A percentile compares a stretch with the other conserved stretches of the same genome.
phyloP scores from a whole-genome alignment of 2,797 vertebrate genomes.

The Aselliscus stoliczkanus region DNA sequence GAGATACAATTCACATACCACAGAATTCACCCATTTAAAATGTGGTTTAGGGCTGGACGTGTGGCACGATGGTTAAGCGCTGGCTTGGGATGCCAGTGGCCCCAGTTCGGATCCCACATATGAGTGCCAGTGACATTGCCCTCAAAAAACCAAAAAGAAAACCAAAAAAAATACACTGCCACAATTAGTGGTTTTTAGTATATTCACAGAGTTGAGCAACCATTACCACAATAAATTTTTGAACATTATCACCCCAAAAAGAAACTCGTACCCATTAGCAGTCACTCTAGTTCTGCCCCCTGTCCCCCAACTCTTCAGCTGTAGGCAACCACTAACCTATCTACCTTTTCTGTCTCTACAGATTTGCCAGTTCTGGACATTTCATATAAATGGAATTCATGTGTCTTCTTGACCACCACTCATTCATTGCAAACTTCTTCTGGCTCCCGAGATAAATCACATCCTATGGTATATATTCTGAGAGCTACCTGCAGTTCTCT shows the following conservation, averaged over 20 bases:
- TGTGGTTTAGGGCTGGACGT: too few relatives aligned
- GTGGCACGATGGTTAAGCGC: too few relatives aligned
- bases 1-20: not conserved
- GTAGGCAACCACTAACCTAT: not conserved
- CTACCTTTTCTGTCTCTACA: not conserved
- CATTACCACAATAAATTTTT: not conserved
- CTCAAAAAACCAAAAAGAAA: too few relatives aligned
- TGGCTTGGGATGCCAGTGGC: too few relatives aligned
- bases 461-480: not conserved
- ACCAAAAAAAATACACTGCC: too few relatives aligned
- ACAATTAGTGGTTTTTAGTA: not conserved
- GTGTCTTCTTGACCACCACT: not conserved
- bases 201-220: not conserved
- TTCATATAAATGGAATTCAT: not conserved
- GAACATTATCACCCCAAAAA: not conserved
- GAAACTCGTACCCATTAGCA: not conserved
- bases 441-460: not conserved
- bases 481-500: not conserved
- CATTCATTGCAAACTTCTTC: not conserved
- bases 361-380: not conserved
- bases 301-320: not conserved
- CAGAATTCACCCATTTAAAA: not conserved
- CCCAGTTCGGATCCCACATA: too few relatives aligned
- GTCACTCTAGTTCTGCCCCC: not conserved
- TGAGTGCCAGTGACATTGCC: too few relatives aligned